These are phyloP conservation scores for Sebastes iracundus DNA, from an alignment of 2,797 vertebrate genomes.

Conservation along the genomic window DNA sequence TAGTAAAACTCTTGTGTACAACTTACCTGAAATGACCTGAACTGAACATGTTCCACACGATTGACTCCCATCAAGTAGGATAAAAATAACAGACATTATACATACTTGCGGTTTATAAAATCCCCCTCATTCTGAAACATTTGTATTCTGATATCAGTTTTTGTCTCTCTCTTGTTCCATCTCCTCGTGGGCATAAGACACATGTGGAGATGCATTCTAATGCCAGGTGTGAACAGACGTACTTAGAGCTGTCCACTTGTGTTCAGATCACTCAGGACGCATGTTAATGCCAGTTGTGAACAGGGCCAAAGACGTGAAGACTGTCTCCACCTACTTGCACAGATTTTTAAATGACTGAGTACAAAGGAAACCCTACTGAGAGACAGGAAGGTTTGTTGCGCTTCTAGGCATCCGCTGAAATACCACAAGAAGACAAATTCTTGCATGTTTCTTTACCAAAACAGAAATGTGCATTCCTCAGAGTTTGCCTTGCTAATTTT, in stretches of 20 bases:
- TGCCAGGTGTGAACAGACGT: too few species aligned
- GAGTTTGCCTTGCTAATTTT: not conserved
- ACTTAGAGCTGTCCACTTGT: too few species aligned
- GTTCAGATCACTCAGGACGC: too few species aligned
- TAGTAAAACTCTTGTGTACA: not conserved
- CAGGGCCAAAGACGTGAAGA: not conserved
- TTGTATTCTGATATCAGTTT: not conserved
- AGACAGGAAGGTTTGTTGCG: too few species aligned
- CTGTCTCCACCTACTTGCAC: not conserved
- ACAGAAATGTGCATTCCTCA: not conserved
- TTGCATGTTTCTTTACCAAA: not conserved
- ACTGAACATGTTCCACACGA: not conserved
- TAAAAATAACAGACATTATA: not conserved
- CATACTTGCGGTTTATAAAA: not conserved
- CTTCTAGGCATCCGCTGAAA: not conserved
- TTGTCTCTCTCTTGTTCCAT: not conserved
- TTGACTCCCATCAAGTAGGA: not conserved
- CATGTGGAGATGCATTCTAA: too few species aligned
- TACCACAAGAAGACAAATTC: too few species aligned
- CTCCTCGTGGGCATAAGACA: not conserved
- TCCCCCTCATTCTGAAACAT: not conserved
- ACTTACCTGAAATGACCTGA: constrained; percentile 15
- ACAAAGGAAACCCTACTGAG: not conserved
- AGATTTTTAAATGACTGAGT: not conserved
- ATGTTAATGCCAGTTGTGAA: too few species aligned